Percentiles rank a stretch among this genome's conserved stretches.
Conservation (phyloP, 2,888 invertebrate species). For the Eurytoma adleriae region DNA sequence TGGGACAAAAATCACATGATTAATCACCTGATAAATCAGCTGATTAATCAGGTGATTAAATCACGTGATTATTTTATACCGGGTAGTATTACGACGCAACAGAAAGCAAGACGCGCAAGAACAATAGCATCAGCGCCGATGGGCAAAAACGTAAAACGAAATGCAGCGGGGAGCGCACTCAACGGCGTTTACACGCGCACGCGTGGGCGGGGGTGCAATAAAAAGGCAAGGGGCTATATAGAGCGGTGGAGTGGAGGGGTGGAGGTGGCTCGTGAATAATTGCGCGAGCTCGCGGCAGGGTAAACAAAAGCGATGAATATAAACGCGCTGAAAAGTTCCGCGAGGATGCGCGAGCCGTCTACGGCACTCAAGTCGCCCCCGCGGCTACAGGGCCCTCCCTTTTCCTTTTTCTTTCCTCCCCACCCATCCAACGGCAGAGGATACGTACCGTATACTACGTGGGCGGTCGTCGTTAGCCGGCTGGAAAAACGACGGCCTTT, state of each 20-base stretch:
- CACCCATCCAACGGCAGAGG: background rate
- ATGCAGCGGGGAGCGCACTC: background rate
- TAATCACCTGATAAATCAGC: no score
- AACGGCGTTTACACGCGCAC: background rate
- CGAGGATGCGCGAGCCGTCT: background rate
- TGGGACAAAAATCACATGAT: no score
- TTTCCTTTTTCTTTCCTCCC: background rate
- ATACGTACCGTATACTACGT: no score
- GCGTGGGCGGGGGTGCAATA: background rate
- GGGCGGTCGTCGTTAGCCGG: no score
- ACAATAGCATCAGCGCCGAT: no score
- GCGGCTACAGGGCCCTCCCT: background rate
- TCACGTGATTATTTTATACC: no score
- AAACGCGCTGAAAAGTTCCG: background rate
- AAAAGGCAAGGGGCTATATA: constrained; percentile 8
- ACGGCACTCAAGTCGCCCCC: constrained; percentile 4
- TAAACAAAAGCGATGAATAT: constrained; percentile 1
- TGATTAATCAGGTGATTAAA: no score
- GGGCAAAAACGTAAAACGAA: background rate
- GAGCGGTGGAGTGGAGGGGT: background rate
- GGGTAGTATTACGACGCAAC: no score
- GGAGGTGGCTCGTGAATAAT: constrained; percentile 18
- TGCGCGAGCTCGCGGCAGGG: background rate
- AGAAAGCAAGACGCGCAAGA: no score
- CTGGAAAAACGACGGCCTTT: background rate